Evolutionary conservation across 35 echinoderm and acorn worm genomes (phyloP).

Genomic region (Eucidaris tribuloides): DNA sequence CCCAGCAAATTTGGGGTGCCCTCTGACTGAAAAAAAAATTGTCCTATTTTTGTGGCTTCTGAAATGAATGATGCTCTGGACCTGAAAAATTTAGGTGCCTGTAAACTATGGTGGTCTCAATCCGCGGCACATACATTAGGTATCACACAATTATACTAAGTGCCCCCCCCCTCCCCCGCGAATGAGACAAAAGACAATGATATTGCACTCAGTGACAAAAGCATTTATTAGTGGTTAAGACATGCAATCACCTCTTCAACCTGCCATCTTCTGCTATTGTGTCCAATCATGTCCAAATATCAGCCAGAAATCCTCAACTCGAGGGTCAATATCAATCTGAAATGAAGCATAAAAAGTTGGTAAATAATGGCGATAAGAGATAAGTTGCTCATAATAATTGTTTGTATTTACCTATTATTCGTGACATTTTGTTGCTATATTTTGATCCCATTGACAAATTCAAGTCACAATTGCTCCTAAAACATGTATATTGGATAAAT

Average conservation of each 20-base stretch:
- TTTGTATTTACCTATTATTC: too few species aligned
- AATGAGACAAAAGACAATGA: too few species aligned
- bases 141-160: too few species aligned
- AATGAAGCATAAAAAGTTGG: conserved; percentile 14
- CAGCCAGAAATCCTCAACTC: conserved; percentile 80
- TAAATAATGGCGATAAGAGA: not conserved
- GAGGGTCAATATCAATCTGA: conserved; percentile 77
- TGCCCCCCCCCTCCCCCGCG: too few species aligned
- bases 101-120: too few species aligned
- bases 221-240: not conserved
- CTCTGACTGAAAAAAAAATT: too few species aligned
- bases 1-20: too few species aligned
- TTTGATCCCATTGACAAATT: not conserved
- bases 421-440: not conserved
- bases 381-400: not conserved
- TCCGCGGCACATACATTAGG: too few species aligned
- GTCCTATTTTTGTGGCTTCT: too few species aligned
- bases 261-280: conserved; percentile 97
- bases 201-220: not conserved
- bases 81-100: too few species aligned
- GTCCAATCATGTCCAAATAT: conserved; percentile 93
- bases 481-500: not conserved
- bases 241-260: conserved; percentile 41
- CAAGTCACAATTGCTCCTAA: not conserved
- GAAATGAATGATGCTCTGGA: too few species aligned